Conservation (phyloP, 1,140 invertebrate genomes). For the Ectropis grisescens region DNA sequence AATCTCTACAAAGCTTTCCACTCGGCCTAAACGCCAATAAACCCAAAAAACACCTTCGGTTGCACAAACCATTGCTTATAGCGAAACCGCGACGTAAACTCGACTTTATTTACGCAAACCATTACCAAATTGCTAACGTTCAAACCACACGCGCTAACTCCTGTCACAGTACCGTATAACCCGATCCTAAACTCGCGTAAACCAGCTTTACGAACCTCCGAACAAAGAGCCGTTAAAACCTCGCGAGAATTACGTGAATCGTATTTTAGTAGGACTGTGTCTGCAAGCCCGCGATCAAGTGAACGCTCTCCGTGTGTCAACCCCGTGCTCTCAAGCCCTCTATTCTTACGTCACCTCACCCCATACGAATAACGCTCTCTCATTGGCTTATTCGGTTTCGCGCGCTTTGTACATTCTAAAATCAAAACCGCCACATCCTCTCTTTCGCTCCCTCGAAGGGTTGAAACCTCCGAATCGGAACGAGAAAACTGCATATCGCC, state of each 20-base stretch:
- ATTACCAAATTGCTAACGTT: slow-evolving; percentile 54
- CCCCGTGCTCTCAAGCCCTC: slow-evolving; percentile 37
- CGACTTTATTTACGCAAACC: slow-evolving; percentile 35
- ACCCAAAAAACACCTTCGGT: slow-evolving; percentile 57
- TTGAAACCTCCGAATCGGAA: slow-evolving; percentile 20
- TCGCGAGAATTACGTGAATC: slow-evolving; percentile 27
- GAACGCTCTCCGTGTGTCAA: slow-evolving; percentile 56
- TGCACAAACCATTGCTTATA: slow-evolving; percentile 48
- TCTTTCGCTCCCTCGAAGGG: slow-evolving; percentile 32
- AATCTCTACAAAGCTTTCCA: slow-evolving; percentile 58
- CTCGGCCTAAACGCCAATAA: slow-evolving; percentile 51
- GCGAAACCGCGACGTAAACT: slow-evolving; percentile 53
- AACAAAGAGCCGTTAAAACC: slow-evolving; percentile 60
- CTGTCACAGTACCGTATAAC: slow-evolving; percentile 32
- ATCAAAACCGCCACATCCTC: slow-evolving; percentile 23
- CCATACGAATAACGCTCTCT: slow-evolving; percentile 33
- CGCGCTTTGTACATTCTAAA: slow-evolving; percentile 51
- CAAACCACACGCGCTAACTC: slow-evolving; percentile 47
- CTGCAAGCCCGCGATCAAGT: slow-evolving; percentile 44
- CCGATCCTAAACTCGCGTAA: slow-evolving; percentile 36
- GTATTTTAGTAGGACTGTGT: slow-evolving; percentile 29
- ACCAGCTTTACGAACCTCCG: slow-evolving; percentile 34
- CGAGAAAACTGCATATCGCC: slow-evolving; percentile 34
- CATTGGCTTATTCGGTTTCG: slow-evolving; percentile 53
- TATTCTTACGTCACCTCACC: slow-evolving; percentile 62